Evolutionary conservation across 2,888 invertebrate genomes (phyloP).

Genomic region (Parnassius orleans): DNA sequence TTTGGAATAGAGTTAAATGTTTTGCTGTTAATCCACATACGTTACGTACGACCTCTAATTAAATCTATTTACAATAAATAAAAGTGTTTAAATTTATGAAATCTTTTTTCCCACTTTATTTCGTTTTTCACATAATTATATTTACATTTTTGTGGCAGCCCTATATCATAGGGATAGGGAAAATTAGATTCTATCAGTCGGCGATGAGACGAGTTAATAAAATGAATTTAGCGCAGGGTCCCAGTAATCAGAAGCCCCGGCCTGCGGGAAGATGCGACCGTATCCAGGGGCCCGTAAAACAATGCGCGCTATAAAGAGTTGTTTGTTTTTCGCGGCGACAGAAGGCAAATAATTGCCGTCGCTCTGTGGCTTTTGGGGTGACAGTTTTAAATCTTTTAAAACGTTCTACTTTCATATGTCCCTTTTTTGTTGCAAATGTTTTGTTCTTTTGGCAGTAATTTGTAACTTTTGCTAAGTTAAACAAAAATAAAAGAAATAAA

Average conservation of each 20-base stretch:
- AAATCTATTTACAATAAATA: too few species aligned
- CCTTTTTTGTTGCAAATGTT: slow-evolving; percentile 5
- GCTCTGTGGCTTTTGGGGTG: slow-evolving; percentile 43
- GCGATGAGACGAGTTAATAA: slow-evolving; percentile 79
- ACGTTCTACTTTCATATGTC: slow-evolving; percentile 37
- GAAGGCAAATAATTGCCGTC: slow-evolving; percentile 68
- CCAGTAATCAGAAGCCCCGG: slow-evolving; percentile 58
- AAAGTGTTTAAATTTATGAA: too few species aligned
- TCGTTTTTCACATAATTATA: too few species aligned
- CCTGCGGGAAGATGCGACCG: slow-evolving; percentile 42
- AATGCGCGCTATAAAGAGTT: slow-evolving; percentile 67
- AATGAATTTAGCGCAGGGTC: slow-evolving; percentile 70
- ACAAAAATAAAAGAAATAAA: too few species aligned
- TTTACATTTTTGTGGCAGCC: slow-evolving; percentile 42
- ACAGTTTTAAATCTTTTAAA: slow-evolving; percentile 46
- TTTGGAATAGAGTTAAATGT: too few species aligned
- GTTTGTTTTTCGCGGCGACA: slow-evolving; percentile 64
- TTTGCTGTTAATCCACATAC: too few species aligned
- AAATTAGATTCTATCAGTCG: slow-evolving; percentile 77
- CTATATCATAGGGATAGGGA: slow-evolving; percentile 39
- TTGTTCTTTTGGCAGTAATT: not conserved
- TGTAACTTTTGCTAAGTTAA: not conserved
- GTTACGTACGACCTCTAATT: too few species aligned
- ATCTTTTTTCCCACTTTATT: too few species aligned
- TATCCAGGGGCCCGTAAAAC: slow-evolving; percentile 65